A percentile compares a stretch with the other conserved stretches of the same genome.
Evolutionary conservation across 2,888 invertebrate species (phyloP).

Genomic region (Elysia crispata): DNA sequence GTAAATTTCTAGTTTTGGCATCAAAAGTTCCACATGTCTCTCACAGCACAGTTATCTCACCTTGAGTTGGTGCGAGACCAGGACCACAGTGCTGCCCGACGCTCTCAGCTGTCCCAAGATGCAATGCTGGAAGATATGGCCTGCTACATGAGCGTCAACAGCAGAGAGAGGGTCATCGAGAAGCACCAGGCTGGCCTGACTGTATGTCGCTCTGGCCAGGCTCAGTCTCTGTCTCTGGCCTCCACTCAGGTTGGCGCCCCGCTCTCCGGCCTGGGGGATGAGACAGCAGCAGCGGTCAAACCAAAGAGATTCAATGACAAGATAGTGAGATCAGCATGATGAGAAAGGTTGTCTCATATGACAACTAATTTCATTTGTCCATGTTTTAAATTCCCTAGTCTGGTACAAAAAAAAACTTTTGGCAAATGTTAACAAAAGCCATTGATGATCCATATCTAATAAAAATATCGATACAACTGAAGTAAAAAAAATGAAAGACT

Average conservation of each 20-base stretch:
- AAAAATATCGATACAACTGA: too few relatives aligned
- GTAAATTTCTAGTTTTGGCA: too few relatives aligned
- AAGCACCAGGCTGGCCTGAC: constrained; percentile 66
- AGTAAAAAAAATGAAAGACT: not conserved
- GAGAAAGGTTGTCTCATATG: too few relatives aligned
- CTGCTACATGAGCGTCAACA: constrained; percentile 69
- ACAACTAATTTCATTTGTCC: too few relatives aligned
- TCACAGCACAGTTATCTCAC: constrained; percentile 54
- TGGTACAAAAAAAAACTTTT: too few relatives aligned
- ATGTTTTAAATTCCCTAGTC: too few relatives aligned
- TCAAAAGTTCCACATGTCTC: too few relatives aligned
- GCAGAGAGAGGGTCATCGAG: constrained; percentile 72
- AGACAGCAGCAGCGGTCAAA: not conserved
- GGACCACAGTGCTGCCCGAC: constrained; percentile 63
- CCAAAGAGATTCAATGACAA: too few relatives aligned
- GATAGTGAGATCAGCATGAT: too few relatives aligned
- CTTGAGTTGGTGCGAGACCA: constrained; percentile 72
- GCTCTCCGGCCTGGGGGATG: constrained; percentile 65
- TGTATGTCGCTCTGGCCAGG: constrained; percentile 71
- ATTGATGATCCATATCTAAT: too few relatives aligned
- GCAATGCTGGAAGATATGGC: constrained; percentile 67
- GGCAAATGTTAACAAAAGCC: too few relatives aligned
- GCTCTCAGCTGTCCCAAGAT: constrained; percentile 58
- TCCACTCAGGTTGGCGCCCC: constrained; percentile 69
- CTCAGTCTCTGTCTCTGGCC: constrained; percentile 72